Evolutionary conservation across 2,888 invertebrate species (phyloP), one percentile per base, ranked within the genome.

Genomic region (Lumbricus terrestris): DNA sequence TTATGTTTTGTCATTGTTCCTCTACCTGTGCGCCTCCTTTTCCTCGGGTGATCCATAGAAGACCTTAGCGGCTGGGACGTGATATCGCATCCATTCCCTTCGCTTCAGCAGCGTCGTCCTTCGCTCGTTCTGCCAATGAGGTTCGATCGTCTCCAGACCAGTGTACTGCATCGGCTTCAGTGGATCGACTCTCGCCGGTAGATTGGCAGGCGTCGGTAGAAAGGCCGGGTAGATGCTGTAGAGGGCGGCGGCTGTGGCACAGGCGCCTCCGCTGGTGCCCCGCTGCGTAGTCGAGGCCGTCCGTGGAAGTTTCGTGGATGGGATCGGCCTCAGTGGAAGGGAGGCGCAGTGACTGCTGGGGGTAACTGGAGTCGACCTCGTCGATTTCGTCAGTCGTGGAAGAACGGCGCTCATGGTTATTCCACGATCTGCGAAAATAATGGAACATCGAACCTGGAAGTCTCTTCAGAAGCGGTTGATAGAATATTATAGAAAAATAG

Each of bases 111-210:
- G 13, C 85, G 85, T 37, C 37, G 85, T 85, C 85, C 85, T 85
- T 0, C 85, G 85, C 35, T 85, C 85, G 85, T 85, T 85, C 85
- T 85, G 85, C 85, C 85, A 85, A 35, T 85, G 85, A 85, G 85
- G 85, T 37, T 85, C 85, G 8, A 85, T 35, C n/a, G 85, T 85
- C 37, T 85, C 85, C 35, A 85, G 16, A 4, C 85, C n/a, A 33
- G 37, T 6, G 35, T 85, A 85, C 85, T 85, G 85, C n/a, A 13
- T 11, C 23, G 85, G 85, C 35, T 37, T 34, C 34, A 34, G 16
- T 0, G 85, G 85, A 15, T 85, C 35, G 85, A 85, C 37, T 18
- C 85, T 85, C 35, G 85, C 35, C 4, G 85, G 85, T 35, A 85
- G 85, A 37, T 85, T 35, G 35, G 35, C 34, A 15, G 85, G 85